phyloP scores from a whole-genome alignment of 2,888 invertebrate species.

The Villa cingulata region DNA sequence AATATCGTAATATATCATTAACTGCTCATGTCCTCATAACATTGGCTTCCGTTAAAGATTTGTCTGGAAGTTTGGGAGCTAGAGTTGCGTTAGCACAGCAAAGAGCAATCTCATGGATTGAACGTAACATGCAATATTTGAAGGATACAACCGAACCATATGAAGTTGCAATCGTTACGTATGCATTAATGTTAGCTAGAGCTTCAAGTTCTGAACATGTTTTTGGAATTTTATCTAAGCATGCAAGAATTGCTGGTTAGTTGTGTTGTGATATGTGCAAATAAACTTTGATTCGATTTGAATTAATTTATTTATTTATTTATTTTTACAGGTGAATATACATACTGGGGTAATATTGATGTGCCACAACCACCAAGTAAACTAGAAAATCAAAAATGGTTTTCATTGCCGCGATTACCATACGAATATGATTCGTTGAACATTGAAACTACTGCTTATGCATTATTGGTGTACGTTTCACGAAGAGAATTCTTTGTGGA shows the following conservation, averaged over 20 bases:
- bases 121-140: conserved; percentile 64
- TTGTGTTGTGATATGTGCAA: conserved; percentile 4
- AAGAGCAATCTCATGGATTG: conserved; percentile 65
- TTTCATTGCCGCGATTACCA: conserved; percentile 72
- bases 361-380: conserved; percentile 73
- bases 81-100: conserved; percentile 63
- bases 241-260: conserved; percentile 52
- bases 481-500: conserved; percentile 70
- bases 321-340: conserved; percentile 48
- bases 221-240: conserved; percentile 53
- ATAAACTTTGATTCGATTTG: not conserved
- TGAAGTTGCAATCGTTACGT: conserved; percentile 77
- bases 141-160: conserved; percentile 60
- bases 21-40: conserved; percentile 90
- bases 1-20: conserved; percentile 68
- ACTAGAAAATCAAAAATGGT: conserved; percentile 82
- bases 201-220: conserved; percentile 78
- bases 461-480: conserved; percentile 74
- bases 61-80: conserved; percentile 59
- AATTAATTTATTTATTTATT: not conserved
- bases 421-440: conserved; percentile 83
- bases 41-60: conserved; percentile 68
- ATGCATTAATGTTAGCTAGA: conserved; percentile 70
- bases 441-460: conserved; percentile 87
- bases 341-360: conserved; percentile 72